These are phyloP conservation scores for Pocillopora damicornis DNA, from an alignment of 64 coral and sea anemone species.

Conservation along the genomic window DNA sequence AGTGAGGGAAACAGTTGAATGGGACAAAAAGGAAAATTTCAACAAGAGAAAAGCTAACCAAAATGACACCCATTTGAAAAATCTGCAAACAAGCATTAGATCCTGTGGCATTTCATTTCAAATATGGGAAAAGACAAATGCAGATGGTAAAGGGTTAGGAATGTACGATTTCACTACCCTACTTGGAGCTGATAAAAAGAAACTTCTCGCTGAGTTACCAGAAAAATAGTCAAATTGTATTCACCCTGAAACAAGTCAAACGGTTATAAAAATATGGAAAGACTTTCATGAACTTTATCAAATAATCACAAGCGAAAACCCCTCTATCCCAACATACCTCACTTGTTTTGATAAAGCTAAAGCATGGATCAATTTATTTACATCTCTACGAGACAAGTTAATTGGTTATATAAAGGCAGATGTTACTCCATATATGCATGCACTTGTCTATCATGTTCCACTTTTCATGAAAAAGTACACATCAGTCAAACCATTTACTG, in stretches of 20 bases:
- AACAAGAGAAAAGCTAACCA: neutral
- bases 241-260: neutral
- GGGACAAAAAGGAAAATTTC: slow-evolving; percentile 9
- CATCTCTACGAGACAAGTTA: neutral
- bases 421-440: neutral
- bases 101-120: slow-evolving; percentile 48
- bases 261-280: slow-evolving; percentile 4
- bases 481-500: too few relatives aligned
- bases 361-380: neutral
- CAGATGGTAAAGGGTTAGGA: slow-evolving; percentile 22
- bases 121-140: slow-evolving; percentile 40
- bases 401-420: neutral
- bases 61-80: neutral
- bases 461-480: too few relatives aligned
- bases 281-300: slow-evolving; percentile 21
- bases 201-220: slow-evolving; percentile 14
- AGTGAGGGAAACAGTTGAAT: neutral
- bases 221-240: neutral
- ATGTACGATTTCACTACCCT: slow-evolving; percentile 44
- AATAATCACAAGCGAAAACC: neutral
- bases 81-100: slow-evolving; percentile 12
- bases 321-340: neutral
- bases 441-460: too few relatives aligned
- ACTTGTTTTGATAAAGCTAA: neutral
- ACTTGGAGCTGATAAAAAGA: slow-evolving; percentile 26